Evolutionary conservation across 2,888 invertebrate species (phyloP).

Genomic region (Lasioglossum zephyrum): DNA sequence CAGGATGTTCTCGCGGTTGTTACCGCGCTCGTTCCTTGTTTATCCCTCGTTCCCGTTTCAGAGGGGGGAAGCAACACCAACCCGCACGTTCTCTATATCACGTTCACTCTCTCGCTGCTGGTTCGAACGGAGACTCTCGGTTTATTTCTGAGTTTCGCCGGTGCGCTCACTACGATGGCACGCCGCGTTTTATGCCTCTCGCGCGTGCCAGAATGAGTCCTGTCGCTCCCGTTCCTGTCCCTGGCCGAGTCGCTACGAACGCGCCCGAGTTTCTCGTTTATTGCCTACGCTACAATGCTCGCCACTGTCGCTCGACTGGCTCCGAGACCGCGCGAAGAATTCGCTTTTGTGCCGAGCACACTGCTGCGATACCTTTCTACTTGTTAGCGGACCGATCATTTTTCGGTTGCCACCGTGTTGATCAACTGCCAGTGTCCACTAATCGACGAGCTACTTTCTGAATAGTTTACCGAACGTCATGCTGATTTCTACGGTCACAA

Average conservation of each 20-base stretch:
- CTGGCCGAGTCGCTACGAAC: background rate
- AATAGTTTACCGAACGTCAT: background rate
- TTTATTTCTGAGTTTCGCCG: constrained; percentile 70
- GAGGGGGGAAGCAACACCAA: background rate
- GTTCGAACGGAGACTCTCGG: constrained; percentile 36
- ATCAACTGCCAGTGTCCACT: background rate
- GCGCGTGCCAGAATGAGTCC: constrained; percentile 61
- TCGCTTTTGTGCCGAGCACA: background rate
- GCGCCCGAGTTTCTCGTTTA: background rate
- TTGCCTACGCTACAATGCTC: background rate
- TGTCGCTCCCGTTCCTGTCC: constrained; percentile 28
- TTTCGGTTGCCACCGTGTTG: background rate
- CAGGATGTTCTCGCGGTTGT: constrained; percentile 63
- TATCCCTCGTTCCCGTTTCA: constrained; percentile 40
- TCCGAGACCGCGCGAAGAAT: background rate
- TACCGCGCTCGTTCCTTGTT: constrained; percentile 42
- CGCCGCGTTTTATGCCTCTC: constrained; percentile 48
- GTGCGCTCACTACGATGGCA: constrained; percentile 59
- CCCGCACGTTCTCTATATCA: background rate
- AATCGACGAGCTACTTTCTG: background rate
- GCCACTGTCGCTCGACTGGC: background rate
- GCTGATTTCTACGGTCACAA: background rate
- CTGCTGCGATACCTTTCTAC: background rate
- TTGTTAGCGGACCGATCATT: background rate
- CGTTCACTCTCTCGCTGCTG: background rate